These are phyloP conservation scores for Tridacna crocea DNA, from an alignment of 2,888 invertebrate genomes.

Conservation along the genomic window DNA sequence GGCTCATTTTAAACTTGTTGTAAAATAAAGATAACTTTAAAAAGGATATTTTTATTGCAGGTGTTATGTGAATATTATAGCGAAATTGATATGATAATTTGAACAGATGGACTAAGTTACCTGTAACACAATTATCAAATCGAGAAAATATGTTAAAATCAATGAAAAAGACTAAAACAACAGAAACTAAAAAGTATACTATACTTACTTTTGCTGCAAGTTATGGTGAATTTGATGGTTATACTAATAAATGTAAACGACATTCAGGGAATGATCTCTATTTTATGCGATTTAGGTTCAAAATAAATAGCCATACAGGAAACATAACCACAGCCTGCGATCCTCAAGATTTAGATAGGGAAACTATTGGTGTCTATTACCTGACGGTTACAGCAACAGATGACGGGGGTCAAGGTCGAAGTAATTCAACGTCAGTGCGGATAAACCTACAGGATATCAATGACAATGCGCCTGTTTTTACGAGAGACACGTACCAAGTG, in stretches of 20 bases:
- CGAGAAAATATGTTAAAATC: too few species aligned
- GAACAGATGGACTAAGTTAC: too few species aligned
- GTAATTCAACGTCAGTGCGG: conserved; percentile 43
- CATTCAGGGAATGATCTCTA: not conserved
- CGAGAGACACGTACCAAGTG: conserved; percentile 34
- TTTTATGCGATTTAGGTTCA: conserved; percentile 36
- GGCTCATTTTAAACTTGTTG: too few species aligned
- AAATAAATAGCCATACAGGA: conserved; percentile 31
- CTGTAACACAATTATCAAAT: too few species aligned
- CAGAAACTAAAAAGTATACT: too few species aligned
- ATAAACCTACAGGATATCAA: conserved; percentile 48
- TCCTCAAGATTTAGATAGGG: conserved; percentile 36
- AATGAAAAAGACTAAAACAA: too few species aligned
- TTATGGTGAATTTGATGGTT: not conserved
- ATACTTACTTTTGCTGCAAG: not conserved
- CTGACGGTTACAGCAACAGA: conserved; percentile 57
- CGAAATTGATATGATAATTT: too few species aligned
- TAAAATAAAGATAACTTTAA: too few species aligned
- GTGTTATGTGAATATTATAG: too few species aligned
- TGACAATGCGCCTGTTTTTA: conserved; percentile 48
- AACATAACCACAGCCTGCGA: conserved; percentile 30
- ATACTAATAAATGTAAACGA: too few species aligned
- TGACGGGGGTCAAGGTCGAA: conserved; percentile 40
- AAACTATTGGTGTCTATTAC: conserved; percentile 37
- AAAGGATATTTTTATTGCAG: too few species aligned